phyloP scores from a whole-genome alignment of 92 coral and sea anemone species.

The Epizoanthus ramosus region DNA sequence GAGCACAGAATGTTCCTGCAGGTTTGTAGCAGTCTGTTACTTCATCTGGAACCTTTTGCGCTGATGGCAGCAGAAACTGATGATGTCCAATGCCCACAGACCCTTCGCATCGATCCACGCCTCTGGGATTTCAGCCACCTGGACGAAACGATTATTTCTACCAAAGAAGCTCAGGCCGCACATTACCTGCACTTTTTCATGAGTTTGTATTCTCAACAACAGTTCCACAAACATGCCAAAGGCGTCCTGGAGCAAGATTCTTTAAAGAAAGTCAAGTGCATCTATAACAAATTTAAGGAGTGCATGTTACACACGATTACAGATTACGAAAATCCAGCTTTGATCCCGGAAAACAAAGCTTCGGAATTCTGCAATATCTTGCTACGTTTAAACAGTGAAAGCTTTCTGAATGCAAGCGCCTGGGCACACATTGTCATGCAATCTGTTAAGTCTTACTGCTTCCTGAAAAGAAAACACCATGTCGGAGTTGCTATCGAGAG shows the following conservation, averaged over 20 bases:
- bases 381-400: not conserved
- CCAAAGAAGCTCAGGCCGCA: not conserved
- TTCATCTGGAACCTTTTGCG: not conserved
- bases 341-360: constrained; percentile 6
- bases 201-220: not conserved
- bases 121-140: constrained; percentile 21
- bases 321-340: constrained; percentile 2
- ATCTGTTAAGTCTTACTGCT: constrained; percentile 5
- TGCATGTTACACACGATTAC: not conserved
- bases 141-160: not conserved
- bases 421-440: constrained; percentile 27
- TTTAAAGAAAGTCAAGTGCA: constrained; percentile 12
- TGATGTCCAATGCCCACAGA: constrained; percentile 1
- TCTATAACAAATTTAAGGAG: not conserved
- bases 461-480: not conserved
- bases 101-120: not conserved
- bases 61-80: not conserved
- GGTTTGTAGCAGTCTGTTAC: constrained; percentile 17
- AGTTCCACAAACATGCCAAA: constrained; percentile 2
- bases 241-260: not conserved
- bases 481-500: constrained; percentile 1
- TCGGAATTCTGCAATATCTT: not conserved
- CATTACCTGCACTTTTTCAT: constrained; percentile 22
- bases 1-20: constrained; percentile 27
- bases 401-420: constrained; percentile 19